A percentile compares a stretch with the other conserved stretches of the same genome.
Evolutionary conservation across 2,888 invertebrate genomes (phyloP).

Genomic region (Cantharis flavilabris): DNA sequence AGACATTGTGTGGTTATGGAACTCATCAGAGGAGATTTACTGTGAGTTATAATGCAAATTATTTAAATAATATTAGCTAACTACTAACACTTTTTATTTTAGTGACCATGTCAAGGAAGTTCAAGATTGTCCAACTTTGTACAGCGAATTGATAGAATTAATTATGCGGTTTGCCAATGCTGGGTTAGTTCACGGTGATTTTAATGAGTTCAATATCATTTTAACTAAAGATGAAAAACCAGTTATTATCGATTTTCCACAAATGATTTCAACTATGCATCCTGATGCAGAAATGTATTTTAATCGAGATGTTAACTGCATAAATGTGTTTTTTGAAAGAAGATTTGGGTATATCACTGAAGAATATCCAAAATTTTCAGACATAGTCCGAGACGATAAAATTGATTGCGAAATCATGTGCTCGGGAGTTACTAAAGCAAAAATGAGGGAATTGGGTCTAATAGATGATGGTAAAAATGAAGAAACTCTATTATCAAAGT

Average conservation of each 20-base stretch:
- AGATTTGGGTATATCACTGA: constrained; percentile 90
- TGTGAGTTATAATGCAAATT: constrained; percentile 60
- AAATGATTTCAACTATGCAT: constrained; percentile 97
- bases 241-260: constrained; percentile 96
- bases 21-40: constrained; percentile 78
- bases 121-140: constrained; percentile 75
- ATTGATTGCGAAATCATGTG: constrained; percentile 90
- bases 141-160: constrained; percentile 92
- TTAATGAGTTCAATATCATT: constrained; percentile 99
- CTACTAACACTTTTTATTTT: constrained; percentile 17
- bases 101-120: constrained; percentile 67
- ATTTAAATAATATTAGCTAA: too few species aligned
- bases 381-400: constrained; percentile 76
- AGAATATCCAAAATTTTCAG: constrained; percentile 75
- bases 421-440: constrained; percentile 84
- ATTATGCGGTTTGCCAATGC: constrained; percentile 89
- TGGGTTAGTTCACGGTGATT: constrained; percentile 98
- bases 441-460: constrained; percentile 70
- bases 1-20: constrained; percentile 97
- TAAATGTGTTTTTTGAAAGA: constrained; percentile 87
- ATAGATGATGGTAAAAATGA: not conserved
- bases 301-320: constrained; percentile 91
- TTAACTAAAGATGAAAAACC: constrained; percentile 78
- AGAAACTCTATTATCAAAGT: not conserved
- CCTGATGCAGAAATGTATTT: constrained; percentile 92